Evolutionary conservation across 2,113 vertebrate species (phyloP).

Genomic region (Coracopsis vasa): DNA sequence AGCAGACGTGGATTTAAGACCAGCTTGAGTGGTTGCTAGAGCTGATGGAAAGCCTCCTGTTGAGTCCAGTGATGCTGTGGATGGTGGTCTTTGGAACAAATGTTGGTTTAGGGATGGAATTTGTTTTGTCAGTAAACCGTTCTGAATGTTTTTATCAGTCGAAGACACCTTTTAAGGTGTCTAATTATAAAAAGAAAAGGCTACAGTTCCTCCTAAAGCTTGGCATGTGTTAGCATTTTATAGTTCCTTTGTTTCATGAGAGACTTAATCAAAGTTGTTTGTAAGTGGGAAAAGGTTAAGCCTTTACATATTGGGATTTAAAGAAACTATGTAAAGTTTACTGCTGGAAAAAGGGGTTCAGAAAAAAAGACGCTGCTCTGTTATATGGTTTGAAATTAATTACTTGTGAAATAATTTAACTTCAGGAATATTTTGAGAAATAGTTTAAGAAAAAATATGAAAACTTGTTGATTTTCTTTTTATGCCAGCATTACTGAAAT

Average conservation of each 20-base stretch:
- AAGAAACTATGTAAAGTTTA: neutral
- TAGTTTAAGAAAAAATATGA: neutral
- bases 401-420: neutral
- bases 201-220: neutral
- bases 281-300: neutral
- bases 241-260: neutral
- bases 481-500: neutral
- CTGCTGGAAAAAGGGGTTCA: neutral
- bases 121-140: neutral
- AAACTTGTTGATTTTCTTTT: neutral
- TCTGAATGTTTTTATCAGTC: neutral
- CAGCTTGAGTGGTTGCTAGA: neutral
- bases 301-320: neutral
- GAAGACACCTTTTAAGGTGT: conserved; percentile 27
- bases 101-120: neutral
- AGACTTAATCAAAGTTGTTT: neutral
- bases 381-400: neutral
- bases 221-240: neutral
- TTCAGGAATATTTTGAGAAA: neutral
- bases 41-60: neutral
- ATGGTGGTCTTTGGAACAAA: neutral
- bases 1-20: neutral
- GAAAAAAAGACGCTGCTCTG: fast-evolving
- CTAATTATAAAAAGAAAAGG: neutral
- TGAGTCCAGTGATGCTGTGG: neutral